phyloP scores from a whole-genome alignment of 2,797 vertebrate genomes.

The Lacerta viridis region DNA sequence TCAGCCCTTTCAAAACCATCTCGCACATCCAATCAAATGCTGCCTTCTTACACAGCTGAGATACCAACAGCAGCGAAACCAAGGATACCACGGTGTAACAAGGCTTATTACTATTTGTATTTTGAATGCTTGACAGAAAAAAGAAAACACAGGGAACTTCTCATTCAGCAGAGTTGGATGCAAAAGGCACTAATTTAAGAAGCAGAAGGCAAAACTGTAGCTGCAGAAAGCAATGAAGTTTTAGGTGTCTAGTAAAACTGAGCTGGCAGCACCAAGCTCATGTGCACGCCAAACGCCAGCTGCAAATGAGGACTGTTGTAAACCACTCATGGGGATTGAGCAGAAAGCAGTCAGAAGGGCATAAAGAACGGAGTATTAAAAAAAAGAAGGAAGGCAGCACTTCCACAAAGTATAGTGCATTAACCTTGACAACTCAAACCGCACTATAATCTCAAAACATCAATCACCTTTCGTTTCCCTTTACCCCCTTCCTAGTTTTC shows the following conservation, averaged over 20 bases:
- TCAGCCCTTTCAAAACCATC: slow-evolving; percentile 55
- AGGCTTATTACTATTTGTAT: neutral
- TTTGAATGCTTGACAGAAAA: slow-evolving; percentile 50
- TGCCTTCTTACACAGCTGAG: slow-evolving; percentile 58
- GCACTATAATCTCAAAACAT: slow-evolving; percentile 23
- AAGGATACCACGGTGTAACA: neutral
- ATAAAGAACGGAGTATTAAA: slow-evolving; percentile 18
- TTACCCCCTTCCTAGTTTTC: slow-evolving; percentile 35
- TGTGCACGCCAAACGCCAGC: neutral
- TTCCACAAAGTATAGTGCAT: neutral
- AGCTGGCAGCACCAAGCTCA: neutral
- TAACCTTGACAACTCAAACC: neutral
- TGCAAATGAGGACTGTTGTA: slow-evolving; percentile 22
- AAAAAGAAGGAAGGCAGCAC: slow-evolving; percentile 6
- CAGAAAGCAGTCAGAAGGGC: neutral
- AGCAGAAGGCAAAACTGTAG: slow-evolving; percentile 1
- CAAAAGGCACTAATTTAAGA: neutral
- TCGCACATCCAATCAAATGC: slow-evolving; percentile 42
- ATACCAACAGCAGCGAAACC: slow-evolving; percentile 60
- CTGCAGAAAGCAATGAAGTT: neutral
- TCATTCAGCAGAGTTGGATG: slow-evolving; percentile 45
- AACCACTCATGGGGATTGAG: neutral
- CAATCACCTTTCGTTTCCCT: slow-evolving; percentile 24
- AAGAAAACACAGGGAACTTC: slow-evolving; percentile 25
- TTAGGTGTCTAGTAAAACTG: slow-evolving; percentile 36